Evolutionary conservation across 2,797 vertebrate species (phyloP), one percentile per base, ranked within the genome.

Genomic region (Acridotheres tristis): DNA sequence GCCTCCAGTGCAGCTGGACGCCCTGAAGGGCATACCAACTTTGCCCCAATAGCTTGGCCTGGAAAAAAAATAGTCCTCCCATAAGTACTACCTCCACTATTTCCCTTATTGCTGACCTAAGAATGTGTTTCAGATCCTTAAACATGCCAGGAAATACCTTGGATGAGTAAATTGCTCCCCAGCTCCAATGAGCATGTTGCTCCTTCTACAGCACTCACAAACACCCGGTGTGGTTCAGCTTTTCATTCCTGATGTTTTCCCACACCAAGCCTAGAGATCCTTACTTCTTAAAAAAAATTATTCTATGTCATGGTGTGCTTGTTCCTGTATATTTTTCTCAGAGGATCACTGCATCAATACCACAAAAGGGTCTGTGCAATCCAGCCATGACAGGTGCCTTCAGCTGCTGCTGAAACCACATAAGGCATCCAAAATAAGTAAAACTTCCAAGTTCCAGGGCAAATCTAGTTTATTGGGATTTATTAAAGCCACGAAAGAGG

Each of bases 181-280:
- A 82, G 50, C 65, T 93, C 66, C 4, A 0, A 90, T 45, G 58
- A 76, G 43, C 50, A 29, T 7, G 2, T 54, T 51, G 26, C 21
- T 84, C 40, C 84, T 95, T 65, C 51, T 54, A 61, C 27, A 77
- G 85, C 75, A 83, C 47, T 85, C 38, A 48, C 66, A 89, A 89
- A 77, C 67, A 88, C 51, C 21, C 1, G 0, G 32, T 74, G 42
- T 88, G 51, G 62, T 69, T 94, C 63, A 62, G 43, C 48, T 88
- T 96, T 90, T 89, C 38, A 34, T 69, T 96, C 85, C 75, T 85
- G 43, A 68, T 80, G 27, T 92, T 97, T 95, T 92, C 82, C 87
- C 63, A 89, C 47, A 42, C n/a, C 8, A 45, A 73, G 23, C 17
- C 66, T 80, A 58, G 38, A 38, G 2, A 3, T 47, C 87, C 48